Percentiles rank a stretch among this genome's conserved stretches.
Evolutionary conservation across 2,113 vertebrate genomes (phyloP).

Genomic region (Lanius collurio): DNA sequence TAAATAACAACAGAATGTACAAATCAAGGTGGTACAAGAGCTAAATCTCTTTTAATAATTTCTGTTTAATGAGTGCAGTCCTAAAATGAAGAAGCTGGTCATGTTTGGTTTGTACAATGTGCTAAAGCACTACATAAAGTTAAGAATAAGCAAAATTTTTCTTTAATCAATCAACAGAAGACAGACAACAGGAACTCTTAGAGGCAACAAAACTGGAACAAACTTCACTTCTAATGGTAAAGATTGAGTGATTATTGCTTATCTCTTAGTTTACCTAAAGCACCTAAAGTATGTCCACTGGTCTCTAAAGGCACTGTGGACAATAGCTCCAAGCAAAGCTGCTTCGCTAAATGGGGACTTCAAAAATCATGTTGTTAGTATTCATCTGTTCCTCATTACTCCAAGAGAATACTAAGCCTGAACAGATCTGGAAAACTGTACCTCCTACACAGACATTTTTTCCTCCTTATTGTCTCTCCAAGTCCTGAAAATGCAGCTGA

Average conservation of each 20-base stretch:
- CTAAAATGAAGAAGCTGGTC: not conserved
- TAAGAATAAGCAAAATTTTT: not conserved
- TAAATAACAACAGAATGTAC: not conserved
- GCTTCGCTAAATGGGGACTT: not conserved
- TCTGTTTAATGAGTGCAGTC: not conserved
- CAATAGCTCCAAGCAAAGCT: not conserved
- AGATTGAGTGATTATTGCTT: not conserved
- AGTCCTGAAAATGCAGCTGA: constrained; percentile 9
- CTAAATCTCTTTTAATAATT: not conserved
- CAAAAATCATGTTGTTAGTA: not conserved
- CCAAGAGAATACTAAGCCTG: not conserved
- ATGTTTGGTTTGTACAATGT: not conserved
- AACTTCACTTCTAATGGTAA: not conserved
- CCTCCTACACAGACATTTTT: constrained; percentile 32
- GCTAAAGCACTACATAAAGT: not conserved
- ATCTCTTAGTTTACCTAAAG: not conserved
- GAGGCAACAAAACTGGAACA: not conserved
- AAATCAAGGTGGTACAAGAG: not conserved
- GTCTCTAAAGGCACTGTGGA: not conserved
- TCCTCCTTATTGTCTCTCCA: not conserved
- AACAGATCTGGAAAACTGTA: constrained; percentile 3
- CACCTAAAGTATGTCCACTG: not conserved
- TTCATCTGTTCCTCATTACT: constrained; percentile 8
- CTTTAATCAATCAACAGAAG: not conserved
- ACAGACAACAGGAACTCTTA: not conserved